Base-by-base conservation (phyloP, 2,888 invertebrate genomes). In the Microplitis manilae region DNA sequence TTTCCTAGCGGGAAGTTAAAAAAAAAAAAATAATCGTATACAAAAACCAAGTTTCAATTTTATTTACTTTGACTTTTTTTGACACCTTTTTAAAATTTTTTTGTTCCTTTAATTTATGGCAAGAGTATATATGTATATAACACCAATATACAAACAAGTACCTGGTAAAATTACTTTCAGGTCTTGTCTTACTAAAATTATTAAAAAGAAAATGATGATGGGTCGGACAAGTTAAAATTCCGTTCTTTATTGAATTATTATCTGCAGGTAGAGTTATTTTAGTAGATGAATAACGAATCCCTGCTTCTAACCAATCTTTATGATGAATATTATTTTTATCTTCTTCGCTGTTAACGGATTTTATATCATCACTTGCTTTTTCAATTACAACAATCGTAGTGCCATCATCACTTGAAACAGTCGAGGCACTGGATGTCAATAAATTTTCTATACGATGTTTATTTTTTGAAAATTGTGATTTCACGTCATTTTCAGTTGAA, bases 231-330 rank as follows among this genome's bases (percentile, higher is more conserved):
- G 8, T 50, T 50, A 50, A 50, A 50, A 50, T 15, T 20, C 17
- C 15, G 6, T 62, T 15, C 20, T 15, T 62, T 7, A 62, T 15
- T 62, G 9, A 62, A n/a, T 17, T 17, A 8, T 85, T 85, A 67
- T 87, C 87, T 7, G 84, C 88, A 6, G 87, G 85, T 67, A 89
- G 81, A 41, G 87, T 88, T 79, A 90, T 90, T 81, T 87, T 86
- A 70, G 89, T 89, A 73, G 90, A 89, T 59, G 90, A 88, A 81
- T 89, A 90, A 77, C 85, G 86, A 50, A 90, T 83, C 6, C 90
- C 90, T 17, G 84, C 84, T 77, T 89, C 90, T 41, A 89, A 84
- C 90, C 90, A 90, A 74, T 90, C 89, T 80, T 88, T 87, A 65
- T 87, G 86, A 76, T 86, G 86, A 72, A 90, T 90, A 77, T 89